Evolutionary conservation across 2,888 invertebrate species (phyloP), one percentile per base, ranked within the genome.

Genomic region (Dyspetes luteomarginatus): DNA sequence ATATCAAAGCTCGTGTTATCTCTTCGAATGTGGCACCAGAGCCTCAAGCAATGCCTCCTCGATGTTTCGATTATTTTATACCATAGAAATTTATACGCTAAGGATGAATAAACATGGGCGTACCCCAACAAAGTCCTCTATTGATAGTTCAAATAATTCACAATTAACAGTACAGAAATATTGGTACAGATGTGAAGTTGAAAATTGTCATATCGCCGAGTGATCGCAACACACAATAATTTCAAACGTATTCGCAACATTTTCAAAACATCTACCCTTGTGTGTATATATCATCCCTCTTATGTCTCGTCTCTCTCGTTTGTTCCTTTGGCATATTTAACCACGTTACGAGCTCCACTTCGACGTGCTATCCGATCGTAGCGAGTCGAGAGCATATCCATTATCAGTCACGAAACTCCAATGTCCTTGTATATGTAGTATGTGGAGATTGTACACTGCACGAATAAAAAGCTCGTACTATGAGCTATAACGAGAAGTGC

Each of bases 1-100:
- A 56, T 64, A 77, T 69, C 77, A 45, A 48, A 4, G 62, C 55
- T 65, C 36, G 64, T 65, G 77, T 74, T 78, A 81, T 81, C 81
- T 56, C 69, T 50, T 68, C 62, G 50, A 58, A 52, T 76, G 9
- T 45, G 50, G 48, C 43, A 12, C 24, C 48, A 69, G 50, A 58
- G 68, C 76, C 67, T 56, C n/a, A n/a, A n/a, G n/a, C n/a, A n/a
- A n/a, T n/a, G n/a, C 52, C 9, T 36, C 48, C 43, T 30, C 45
- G 45, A 60, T 50, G 52, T 52, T 52, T 28, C 48, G 64, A 68
- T 75, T 48, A 80, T 76, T 72, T 56, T 52, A 68, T 24, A 26
- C 26, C 17, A 62, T 24, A 45, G 43, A 76, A 72, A 48, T 30
- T n/a, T 56, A 68, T 55, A 30, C 19, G 36, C 12, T 56, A 28